phyloP scores from a whole-genome alignment of 53 echinoderm and acorn worm genomes.

The Stichopus horrens region DNA sequence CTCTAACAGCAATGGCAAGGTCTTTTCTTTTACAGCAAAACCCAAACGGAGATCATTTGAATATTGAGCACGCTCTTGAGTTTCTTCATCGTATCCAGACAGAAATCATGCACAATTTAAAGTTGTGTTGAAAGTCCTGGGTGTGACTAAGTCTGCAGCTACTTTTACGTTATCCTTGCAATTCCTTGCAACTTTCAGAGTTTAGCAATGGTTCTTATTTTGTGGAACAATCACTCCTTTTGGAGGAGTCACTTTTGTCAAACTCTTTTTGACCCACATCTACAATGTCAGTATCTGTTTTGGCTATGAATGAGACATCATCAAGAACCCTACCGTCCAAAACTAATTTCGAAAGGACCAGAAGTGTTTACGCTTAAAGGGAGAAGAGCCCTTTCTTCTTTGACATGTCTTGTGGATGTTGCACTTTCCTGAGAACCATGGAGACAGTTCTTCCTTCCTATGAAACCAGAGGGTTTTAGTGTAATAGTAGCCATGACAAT shows the following conservation, averaged over 20 bases:
- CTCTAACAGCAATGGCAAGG: conserved; percentile 45
- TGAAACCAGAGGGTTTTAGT: conserved; percentile 48
- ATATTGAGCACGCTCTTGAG: conserved; percentile 16
- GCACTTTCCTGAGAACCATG: background rate
- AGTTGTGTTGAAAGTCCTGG: conserved; percentile 42
- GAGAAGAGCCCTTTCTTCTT: background rate
- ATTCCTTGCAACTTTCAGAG: conserved; percentile 33
- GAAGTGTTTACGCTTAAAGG: background rate
- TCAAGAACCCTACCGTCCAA: conserved; percentile 28
- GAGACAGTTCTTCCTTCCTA: conserved; percentile 50
- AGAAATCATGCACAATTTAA: conserved; percentile 9
- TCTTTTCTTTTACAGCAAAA: conserved; percentile 55
- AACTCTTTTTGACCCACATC: conserved; percentile 47
- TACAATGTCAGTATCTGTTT: conserved; percentile 53
- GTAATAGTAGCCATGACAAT: conserved; percentile 37
- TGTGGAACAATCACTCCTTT: conserved; percentile 19
- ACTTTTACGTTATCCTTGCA: conserved; percentile 21
- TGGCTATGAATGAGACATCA: conserved; percentile 41
- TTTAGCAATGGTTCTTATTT: conserved; percentile 48
- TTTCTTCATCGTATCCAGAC: conserved; percentile 45
- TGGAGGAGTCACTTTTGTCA: conserved; percentile 42
- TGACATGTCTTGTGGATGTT: background rate
- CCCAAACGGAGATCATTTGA: conserved; percentile 42
- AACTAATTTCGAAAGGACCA: background rate
- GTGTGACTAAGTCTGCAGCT: conserved; percentile 51